A percentile compares a stretch with the other conserved stretches of the same genome.
phyloP scores from a whole-genome alignment of 2,797 vertebrate species.

The Labeo calbasu region DNA sequence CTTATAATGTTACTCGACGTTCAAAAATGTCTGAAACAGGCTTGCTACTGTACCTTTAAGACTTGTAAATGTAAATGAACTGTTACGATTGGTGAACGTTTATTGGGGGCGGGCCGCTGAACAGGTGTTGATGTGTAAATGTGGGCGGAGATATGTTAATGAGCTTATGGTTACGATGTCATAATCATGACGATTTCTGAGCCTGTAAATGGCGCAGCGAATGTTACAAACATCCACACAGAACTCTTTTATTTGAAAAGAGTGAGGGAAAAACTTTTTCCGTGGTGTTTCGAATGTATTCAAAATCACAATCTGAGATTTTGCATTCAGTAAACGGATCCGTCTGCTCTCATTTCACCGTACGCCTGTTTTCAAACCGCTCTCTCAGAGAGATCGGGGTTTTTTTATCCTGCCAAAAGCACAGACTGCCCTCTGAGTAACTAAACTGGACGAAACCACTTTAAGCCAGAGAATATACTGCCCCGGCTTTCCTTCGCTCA shows the following conservation, averaged over 20 bases:
- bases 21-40: not conserved
- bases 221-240: not conserved
- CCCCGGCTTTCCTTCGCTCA: slow-evolving; percentile 2
- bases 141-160: not conserved
- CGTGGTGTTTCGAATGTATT: not conserved
- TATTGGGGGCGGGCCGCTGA: not conserved
- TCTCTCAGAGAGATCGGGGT: slow-evolving; percentile 19
- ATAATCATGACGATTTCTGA: not conserved
- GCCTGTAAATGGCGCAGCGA: not conserved
- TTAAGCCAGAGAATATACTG: slow-evolving; percentile 17
- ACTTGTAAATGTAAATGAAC: not conserved
- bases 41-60: slow-evolving; percentile 39
- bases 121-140: not conserved
- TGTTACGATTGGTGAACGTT: slow-evolving; percentile 3
- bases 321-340: not conserved
- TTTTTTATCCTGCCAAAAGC: slow-evolving; percentile 62
- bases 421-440: slow-evolving; percentile 61
- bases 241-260: not conserved
- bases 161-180: not conserved
- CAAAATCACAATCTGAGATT: not conserved
- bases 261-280: not conserved
- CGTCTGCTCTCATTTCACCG: not conserved
- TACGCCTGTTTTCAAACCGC: not conserved
- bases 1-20: not conserved
- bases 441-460: slow-evolving; percentile 26